Conservation (phyloP, 2,797 vertebrate genomes). For the Tragopan temminckii region DNA sequence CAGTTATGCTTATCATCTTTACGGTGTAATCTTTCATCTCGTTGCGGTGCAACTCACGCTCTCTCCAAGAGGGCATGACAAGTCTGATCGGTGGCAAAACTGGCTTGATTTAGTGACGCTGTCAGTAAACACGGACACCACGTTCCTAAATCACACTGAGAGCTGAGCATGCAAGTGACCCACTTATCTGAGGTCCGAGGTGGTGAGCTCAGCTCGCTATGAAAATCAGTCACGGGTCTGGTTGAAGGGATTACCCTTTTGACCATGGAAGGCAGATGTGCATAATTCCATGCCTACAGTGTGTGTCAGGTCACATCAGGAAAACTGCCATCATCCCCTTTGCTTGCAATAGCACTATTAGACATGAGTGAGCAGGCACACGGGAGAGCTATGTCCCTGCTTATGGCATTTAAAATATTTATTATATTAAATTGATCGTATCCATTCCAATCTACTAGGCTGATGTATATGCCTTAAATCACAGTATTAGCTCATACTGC, state of each 20-base stretch:
- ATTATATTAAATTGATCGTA: slow-evolving; percentile 51
- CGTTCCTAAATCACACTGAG: slow-evolving; percentile 61
- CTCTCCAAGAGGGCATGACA: slow-evolving; percentile 36
- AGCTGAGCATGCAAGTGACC: slow-evolving; percentile 50
- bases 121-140: slow-evolving; percentile 62
- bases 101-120: slow-evolving; percentile 79
- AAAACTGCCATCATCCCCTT: slow-evolving; percentile 30
- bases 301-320: slow-evolving; percentile 52
- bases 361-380: slow-evolving; percentile 34
- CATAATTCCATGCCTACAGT: not conserved
- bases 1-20: slow-evolving; percentile 68
- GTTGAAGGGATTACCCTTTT: slow-evolving; percentile 48
- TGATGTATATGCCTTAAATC: slow-evolving; percentile 47
- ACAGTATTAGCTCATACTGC: not conserved
- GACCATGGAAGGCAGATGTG: slow-evolving; percentile 48
- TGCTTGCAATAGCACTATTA: slow-evolving; percentile 35
- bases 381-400: slow-evolving; percentile 7
- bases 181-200: slow-evolving; percentile 71
- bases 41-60: slow-evolving; percentile 20
- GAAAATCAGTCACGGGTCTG: slow-evolving; percentile 47
- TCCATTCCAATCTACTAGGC: slow-evolving; percentile 5
- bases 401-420: slow-evolving; percentile 37
- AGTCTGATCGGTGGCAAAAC: slow-evolving; percentile 66
- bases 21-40: slow-evolving; percentile 17
- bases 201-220: slow-evolving; percentile 62